Evolutionary conservation across 2,888 invertebrate genomes (phyloP).

Genomic region (Amorpha juglandis): DNA sequence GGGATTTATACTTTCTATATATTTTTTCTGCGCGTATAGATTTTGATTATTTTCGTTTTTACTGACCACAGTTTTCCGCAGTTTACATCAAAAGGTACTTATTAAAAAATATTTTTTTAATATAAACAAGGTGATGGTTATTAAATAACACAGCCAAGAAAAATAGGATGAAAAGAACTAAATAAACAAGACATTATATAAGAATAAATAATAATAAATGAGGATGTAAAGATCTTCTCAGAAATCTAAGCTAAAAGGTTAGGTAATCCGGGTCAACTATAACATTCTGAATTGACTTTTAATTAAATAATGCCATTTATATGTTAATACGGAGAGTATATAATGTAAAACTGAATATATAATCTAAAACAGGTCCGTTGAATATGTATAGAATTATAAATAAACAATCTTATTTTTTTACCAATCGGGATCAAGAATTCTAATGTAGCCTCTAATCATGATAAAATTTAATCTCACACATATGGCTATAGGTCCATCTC

Average conservation of each 20-base stretch:
- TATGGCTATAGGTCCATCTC: constrained; percentile 7
- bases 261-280: neutral
- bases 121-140: no score
- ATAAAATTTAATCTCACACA: constrained; percentile 15
- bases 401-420: neutral
- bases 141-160: no score
- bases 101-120: no score
- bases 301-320: neutral
- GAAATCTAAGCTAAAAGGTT: neutral
- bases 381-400: neutral
- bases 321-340: neutral
- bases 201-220: no score
- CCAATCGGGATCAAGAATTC: neutral
- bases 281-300: neutral
- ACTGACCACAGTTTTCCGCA: no score
- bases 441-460: neutral
- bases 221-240: neutral
- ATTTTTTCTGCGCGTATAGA: no score
- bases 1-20: no score
- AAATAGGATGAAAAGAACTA: no score
- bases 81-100: no score
- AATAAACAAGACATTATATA: no score
- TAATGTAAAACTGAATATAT: neutral
- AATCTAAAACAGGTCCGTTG: neutral
- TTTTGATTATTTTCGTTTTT: no score